Evolutionary conservation across 2,113 vertebrate species (phyloP), one percentile per base, ranked within the genome.

Genomic region (Callorhinus ursinus): DNA sequence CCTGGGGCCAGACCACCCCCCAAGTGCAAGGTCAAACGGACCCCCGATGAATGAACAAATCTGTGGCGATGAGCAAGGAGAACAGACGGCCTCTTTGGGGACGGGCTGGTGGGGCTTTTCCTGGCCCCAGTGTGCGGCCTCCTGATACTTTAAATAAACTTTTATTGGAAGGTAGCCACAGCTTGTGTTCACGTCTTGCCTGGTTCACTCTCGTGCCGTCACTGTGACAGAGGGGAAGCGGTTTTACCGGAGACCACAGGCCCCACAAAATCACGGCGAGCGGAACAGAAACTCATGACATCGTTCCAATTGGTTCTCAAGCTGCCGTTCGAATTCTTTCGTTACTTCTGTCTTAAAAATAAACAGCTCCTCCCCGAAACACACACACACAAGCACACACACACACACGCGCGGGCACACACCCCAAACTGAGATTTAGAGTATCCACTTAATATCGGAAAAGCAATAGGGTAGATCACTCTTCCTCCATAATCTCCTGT

Each of bases 401-500:
- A 15, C 11, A 31, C 16, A 39, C 31, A 36, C 46, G 57, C 19
- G 12, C 26, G 13, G 26, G 10, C 79, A 88, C 86, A 51, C 11
- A 76, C 26, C 81, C 42, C 46, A 93, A 93, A 39, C 13, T 72
- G 84, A 92, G 61, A 71, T 19, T 19, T 88, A 74, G 63, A 94
- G 87, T 59, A 61, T 82, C 76, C 55, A 65, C 80, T 98, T 96
- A 93, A 85, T 95, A 96, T 96, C 18, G 1, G 67, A 59, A 24
- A 96, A 63, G 51, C 42, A 33, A 16, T 1, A 2, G 42, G 0
- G 4, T 3, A 0, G 21, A 0, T 19, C 9, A 51, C 11, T 69
- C 87, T 90, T 80, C 94, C 93, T 51, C n/a, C 88, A 92, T 36
- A 82, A 96, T 97, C 97, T 98, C 98, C 98, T 81, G 80, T 97